Percentiles rank a stretch among this genome's conserved stretches.
phyloP scores from a whole-genome alignment of 2,888 invertebrate species.

The Calameuta pallipes region DNA sequence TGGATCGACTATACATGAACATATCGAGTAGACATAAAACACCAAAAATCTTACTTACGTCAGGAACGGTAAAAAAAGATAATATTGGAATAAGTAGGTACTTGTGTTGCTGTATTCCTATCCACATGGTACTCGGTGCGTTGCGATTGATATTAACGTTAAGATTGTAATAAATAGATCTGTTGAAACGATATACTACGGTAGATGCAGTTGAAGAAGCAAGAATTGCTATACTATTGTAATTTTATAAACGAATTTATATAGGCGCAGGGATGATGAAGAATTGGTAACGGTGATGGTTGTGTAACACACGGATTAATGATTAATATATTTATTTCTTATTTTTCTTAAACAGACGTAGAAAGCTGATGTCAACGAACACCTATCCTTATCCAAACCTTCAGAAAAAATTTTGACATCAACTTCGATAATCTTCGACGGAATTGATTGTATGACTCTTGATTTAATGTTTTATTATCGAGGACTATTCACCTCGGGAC shows the following conservation, averaged over 20 bases:
- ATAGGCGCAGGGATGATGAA: slow-evolving; percentile 5
- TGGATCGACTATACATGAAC: too few species aligned
- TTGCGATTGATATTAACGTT: slow-evolving; percentile 4
- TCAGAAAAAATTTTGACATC: too few species aligned
- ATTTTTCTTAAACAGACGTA: slow-evolving; percentile 11
- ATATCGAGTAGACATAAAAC: too few species aligned
- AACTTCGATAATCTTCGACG: too few species aligned
- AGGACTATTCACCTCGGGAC: too few species aligned
- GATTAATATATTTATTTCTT: slow-evolving; percentile 17
- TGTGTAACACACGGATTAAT: slow-evolving; percentile 17
- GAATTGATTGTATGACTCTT: too few species aligned
- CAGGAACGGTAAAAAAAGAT: too few species aligned
- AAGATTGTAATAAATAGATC: slow-evolving; percentile 20
- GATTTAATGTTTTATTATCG: too few species aligned
- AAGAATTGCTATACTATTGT: neutral
- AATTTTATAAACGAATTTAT: slow-evolving; percentile 5
- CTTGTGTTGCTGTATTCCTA: neutral
- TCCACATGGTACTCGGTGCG: neutral
- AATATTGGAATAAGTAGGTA: too few species aligned
- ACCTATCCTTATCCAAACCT: too few species aligned
- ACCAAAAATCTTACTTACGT: too few species aligned
- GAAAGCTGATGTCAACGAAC: too few species aligned
- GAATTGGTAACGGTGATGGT: slow-evolving; percentile 20
- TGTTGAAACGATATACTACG: slow-evolving; percentile 5
- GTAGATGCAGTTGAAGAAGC: neutral